These are phyloP conservation scores for Tinea pellionella DNA, from an alignment of 2,888 invertebrate species.

Conservation along the genomic window DNA sequence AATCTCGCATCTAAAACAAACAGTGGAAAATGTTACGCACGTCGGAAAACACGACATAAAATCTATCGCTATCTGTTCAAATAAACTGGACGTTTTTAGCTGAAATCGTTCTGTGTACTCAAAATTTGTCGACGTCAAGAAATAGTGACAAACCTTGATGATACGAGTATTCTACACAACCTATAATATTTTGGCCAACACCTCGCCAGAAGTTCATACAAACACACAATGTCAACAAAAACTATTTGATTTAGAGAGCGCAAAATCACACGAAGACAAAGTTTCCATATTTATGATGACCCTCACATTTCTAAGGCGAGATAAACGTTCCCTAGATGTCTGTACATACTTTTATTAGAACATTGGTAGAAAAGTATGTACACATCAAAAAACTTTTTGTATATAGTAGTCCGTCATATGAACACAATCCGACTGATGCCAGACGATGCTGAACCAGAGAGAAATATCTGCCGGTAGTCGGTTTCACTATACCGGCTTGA, in stretches of 20 bases:
- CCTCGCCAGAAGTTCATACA: slow-evolving; percentile 20
- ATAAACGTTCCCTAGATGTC: slow-evolving; percentile 4
- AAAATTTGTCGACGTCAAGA: slow-evolving; percentile 9
- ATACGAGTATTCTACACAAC: slow-evolving; percentile 7
- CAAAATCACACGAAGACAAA: slow-evolving; percentile 14
- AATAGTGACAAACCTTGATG: slow-evolving; percentile 5
- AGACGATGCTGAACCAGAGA: no score
- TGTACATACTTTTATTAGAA: slow-evolving; percentile 3
- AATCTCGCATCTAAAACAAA: not conserved
- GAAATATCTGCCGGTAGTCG: no score
- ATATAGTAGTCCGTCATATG: no score
- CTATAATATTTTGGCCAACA: slow-evolving; percentile 16
- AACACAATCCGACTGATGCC: no score
- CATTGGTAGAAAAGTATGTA: no score
- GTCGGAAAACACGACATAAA: not conserved
- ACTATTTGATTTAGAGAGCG: slow-evolving; percentile 21
- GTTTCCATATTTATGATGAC: slow-evolving; percentile 18
- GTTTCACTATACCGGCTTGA: no score
- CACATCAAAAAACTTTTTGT: no score
- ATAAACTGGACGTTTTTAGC: slow-evolving; percentile 1
- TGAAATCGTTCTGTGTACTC: slow-evolving; percentile 4
- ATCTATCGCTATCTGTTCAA: not conserved
- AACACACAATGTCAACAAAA: slow-evolving; percentile 20
- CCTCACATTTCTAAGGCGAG: not conserved
- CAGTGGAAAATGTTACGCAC: not conserved